Evolutionary conservation across 2,888 invertebrate genomes (phyloP), one percentile per base, ranked within the genome.

Genomic region (Patella depressa): DNA sequence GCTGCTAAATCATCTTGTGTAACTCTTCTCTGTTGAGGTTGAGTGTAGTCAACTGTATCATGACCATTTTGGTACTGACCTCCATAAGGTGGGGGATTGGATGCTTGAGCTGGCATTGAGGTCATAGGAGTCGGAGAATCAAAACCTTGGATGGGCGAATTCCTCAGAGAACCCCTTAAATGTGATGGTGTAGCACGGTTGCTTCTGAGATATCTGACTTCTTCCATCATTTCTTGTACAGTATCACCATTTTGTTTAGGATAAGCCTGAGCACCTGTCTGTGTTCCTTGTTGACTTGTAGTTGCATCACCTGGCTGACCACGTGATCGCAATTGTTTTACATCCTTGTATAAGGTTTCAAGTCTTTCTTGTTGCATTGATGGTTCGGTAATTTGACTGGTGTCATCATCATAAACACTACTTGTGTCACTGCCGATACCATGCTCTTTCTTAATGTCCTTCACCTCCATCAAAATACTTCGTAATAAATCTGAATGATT

Each of bases 391-490:
- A 80, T 81, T 5, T 85, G 77, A 65, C 87, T 88, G 59, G 81
- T 79, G 29, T 81, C 80, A 73, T 84, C 85, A 76, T 86, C 85
- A 57, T 78, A 72, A 53, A 83, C 82, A 71, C 84, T 82, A 65
- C 81, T 82, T 69, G 79, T 78, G n/a, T 79, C 79, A 65, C 81
- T 84, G 74, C 83, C 84, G 24, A 89, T 69, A 14, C 88, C 89
- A 74, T 85, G 81, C 77, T 88, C 87, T 70, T 83, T 82, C 78
- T 88, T 88, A 69, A 89, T 80, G 74, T 85, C 86, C 77, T 88
- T 88, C 17, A 89, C 89, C 78, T 89, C 89, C 69, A 83, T 82
- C 72, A 89, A 80, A 75, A 89, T 88, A 75, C 82, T 85, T 17
- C 84, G 78, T 17, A 89, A 80, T 59, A 89, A 79, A 74, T 89